These are phyloP conservation scores for Zaprionus obscuricornis DNA, from an alignment of 2,888 invertebrate genomes.

Conservation along the genomic window DNA sequence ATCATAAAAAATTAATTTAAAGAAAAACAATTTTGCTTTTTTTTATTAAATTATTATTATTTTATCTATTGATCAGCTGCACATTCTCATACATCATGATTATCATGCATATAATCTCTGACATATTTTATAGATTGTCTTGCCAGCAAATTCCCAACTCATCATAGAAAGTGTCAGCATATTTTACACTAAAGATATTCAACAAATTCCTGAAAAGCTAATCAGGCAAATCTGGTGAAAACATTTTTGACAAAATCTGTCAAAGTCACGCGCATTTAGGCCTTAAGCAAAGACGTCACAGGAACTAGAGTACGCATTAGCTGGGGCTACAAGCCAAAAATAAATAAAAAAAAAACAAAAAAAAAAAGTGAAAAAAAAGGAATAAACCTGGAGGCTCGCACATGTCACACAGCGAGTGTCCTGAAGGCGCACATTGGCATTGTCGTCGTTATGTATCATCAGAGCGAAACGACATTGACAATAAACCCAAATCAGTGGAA, in stretches of 20 bases:
- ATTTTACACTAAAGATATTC: too few relatives aligned
- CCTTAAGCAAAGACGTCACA: slow-evolving; percentile 37
- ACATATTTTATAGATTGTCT: too few relatives aligned
- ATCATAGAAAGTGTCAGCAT: background rate
- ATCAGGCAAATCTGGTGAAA: slow-evolving; percentile 60
- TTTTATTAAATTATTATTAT: too few relatives aligned
- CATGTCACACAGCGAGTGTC: slow-evolving; percentile 55
- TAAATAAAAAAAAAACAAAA: slow-evolving; percentile 7
- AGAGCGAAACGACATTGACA: slow-evolving; percentile 45
- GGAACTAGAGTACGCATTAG: slow-evolving; percentile 51
- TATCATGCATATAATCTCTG: too few relatives aligned
- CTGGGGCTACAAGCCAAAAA: slow-evolving; percentile 18
- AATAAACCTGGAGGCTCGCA: slow-evolving; percentile 45
- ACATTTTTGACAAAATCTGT: slow-evolving; percentile 51
- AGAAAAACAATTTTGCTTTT: too few relatives aligned
- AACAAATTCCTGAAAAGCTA: slow-evolving; percentile 43
- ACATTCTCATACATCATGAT: too few relatives aligned
- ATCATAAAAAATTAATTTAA: too few relatives aligned
- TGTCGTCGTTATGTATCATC: slow-evolving; percentile 50
- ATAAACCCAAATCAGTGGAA: slow-evolving; percentile 63
- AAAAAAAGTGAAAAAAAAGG: background rate
- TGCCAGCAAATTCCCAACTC: background rate
- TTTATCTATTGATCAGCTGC: too few relatives aligned
- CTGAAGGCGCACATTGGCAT: slow-evolving; percentile 60
- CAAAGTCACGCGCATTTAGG: slow-evolving; percentile 58